These are phyloP conservation scores for rat (Rattus norvegicus) DNA, from an alignment of 2,113 vertebrate species.

Conservation along the genomic window GRCr8 NC_086029.1:82424501-82425000, in stretches of 20 bases:
- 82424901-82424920: background rate
- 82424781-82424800: background rate
- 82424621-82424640: background rate
- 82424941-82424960: background rate
- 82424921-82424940: slow-evolving; percentile 42
- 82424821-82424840: background rate
- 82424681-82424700: background rate
- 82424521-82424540: too few relatives aligned
- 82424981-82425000: background rate
- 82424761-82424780: background rate
- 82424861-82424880: slow-evolving; percentile 11
- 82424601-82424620: background rate
- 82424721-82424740: background rate
- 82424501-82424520: too few relatives aligned
- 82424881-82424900: background rate
- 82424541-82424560: slow-evolving; percentile 1
- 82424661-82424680: background rate
- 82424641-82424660: background rate
- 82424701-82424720: background rate
- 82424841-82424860: background rate
- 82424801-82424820: background rate
- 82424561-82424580: background rate
- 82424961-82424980: background rate
- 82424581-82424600: background rate
- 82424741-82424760: background rate